A percentile compares a stretch with the other conserved stretches of the same genome.
Evolutionary conservation across 2,888 invertebrate species (phyloP).

Genomic region (Dasysyrphus tricinctus): DNA sequence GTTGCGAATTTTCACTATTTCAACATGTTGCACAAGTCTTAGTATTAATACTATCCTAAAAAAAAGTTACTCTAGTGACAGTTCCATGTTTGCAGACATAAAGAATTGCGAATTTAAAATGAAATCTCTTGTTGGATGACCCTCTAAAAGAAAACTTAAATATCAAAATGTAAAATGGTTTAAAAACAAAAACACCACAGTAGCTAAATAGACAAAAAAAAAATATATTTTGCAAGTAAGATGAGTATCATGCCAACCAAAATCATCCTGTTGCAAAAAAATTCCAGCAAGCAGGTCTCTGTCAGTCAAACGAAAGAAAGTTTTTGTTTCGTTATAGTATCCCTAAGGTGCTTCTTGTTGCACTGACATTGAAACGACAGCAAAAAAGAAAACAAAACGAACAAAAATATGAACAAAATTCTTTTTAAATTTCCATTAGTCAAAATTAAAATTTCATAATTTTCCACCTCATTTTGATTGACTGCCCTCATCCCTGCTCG

Average conservation of each 20-base stretch:
- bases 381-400: neutral
- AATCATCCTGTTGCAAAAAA: neutral
- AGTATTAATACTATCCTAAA: no score
- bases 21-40: no score
- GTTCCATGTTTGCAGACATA: no score
- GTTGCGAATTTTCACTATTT: no score
- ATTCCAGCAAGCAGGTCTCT: neutral
- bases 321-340: neutral
- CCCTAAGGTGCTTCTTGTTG: neutral
- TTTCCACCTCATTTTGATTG: constrained; percentile 65
- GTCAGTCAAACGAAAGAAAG: neutral
- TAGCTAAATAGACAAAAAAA: neutral
- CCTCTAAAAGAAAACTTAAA: no score
- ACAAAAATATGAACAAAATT: constrained; percentile 28
- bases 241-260: neutral
- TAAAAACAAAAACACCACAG: no score
- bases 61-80: no score
- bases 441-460: constrained; percentile 75
- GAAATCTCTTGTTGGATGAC: no score
- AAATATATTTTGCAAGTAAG: neutral
- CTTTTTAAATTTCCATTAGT: constrained; percentile 64
- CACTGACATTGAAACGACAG: constrained; percentile 22
- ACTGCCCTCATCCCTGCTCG: constrained; percentile 16
- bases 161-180: no score
- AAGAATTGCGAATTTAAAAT: no score